A percentile compares a stretch with the other conserved stretches of the same genome.
phyloP scores from a whole-genome alignment of 2,113 vertebrate genomes.

The Python bivittatus region DNA sequence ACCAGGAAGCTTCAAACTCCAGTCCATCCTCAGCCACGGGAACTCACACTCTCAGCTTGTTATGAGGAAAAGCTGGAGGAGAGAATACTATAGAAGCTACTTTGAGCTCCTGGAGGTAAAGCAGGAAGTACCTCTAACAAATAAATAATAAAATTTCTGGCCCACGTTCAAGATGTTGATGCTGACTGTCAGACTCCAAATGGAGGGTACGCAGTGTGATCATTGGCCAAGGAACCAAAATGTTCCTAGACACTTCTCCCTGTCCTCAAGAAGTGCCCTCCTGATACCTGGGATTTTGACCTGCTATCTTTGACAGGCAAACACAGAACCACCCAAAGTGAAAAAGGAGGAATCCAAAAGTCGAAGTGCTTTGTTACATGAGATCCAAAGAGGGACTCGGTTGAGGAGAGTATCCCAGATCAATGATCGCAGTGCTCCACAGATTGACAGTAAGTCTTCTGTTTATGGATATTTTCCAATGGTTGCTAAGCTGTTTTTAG shows the following conservation, averaged over 20 bases:
- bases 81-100: background rate
- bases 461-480: background rate
- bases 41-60: background rate
- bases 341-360: constrained; percentile 74
- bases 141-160: background rate
- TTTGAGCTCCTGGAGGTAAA: background rate
- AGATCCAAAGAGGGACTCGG: constrained; percentile 90
- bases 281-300: background rate
- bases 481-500: background rate
- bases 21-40: background rate
- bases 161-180: background rate
- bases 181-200: background rate
- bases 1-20: background rate
- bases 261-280: background rate
- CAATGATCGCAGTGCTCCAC: constrained; percentile 89
- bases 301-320: constrained; percentile 60
- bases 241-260: background rate
- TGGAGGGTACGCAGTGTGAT: background rate
- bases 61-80: background rate
- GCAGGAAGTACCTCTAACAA: background rate
- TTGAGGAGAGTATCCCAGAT: constrained; percentile 86
- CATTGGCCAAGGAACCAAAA: background rate
- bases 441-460: constrained; percentile 84
- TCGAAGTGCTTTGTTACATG: constrained; percentile 85
- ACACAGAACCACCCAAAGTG: constrained; percentile 64